Percentiles rank a stretch among this genome's conserved stretches.
phyloP scores from a whole-genome alignment of 2,888 invertebrate genomes.

The Diogma glabrata region DNA sequence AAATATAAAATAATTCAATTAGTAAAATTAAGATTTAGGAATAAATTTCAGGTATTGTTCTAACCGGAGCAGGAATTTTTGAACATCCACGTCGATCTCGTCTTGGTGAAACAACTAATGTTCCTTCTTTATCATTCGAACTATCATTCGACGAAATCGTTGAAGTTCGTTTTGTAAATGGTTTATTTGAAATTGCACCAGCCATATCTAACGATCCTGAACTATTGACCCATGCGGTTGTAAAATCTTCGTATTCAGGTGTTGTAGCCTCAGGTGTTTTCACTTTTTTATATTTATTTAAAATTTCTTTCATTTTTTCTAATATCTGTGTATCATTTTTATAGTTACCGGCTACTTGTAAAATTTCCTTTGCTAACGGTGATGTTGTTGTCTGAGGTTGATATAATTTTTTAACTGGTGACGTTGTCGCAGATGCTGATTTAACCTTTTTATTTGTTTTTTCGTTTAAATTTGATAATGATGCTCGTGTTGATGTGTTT shows the following conservation, averaged over 20 bases:
- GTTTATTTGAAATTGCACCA: slow-evolving; percentile 36
- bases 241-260: slow-evolving; percentile 52
- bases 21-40: background rate
- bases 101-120: slow-evolving; percentile 16
- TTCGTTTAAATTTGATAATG: slow-evolving; percentile 36
- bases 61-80: slow-evolving; percentile 34
- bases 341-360: slow-evolving; percentile 56
- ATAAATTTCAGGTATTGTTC: no score
- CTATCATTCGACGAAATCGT: slow-evolving; percentile 34
- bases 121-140: slow-evolving; percentile 26
- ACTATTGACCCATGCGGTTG: slow-evolving; percentile 61
- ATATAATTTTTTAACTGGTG: slow-evolving; percentile 48
- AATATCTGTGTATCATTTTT: slow-evolving; percentile 63
- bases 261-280: slow-evolving; percentile 4
- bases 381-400: slow-evolving; percentile 50
- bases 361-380: slow-evolving; percentile 55
- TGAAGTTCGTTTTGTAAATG: slow-evolving; percentile 23
- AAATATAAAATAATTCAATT: background rate
- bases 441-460: slow-evolving; percentile 38
- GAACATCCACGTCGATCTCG: slow-evolving; percentile 29
- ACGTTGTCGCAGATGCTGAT: slow-evolving; percentile 30
- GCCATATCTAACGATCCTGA: slow-evolving; percentile 53
- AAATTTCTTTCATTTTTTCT: slow-evolving; percentile 59
- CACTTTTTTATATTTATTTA: slow-evolving; percentile 43
- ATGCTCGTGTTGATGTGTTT: slow-evolving; percentile 35